Percentiles rank a stretch among this genome's conserved stretches.
These are phyloP conservation scores for Sarcophaga peregrina DNA, from an alignment of 1,140 invertebrate species.

Conservation along the genomic window DNA sequence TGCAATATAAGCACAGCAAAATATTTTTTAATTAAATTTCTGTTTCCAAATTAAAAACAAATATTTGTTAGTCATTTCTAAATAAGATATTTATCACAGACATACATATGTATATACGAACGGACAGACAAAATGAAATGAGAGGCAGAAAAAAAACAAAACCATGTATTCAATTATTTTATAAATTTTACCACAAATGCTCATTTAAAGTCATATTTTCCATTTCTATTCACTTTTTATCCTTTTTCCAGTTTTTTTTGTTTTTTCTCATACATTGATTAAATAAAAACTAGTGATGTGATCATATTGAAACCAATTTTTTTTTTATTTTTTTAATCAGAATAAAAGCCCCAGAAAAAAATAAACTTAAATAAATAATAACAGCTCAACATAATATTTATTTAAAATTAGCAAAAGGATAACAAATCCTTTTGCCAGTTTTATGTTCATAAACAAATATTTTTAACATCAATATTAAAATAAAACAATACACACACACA, in stretches of 20 bases:
- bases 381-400: neutral
- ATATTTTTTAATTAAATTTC: neutral
- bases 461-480: too few relatives aligned
- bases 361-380: neutral
- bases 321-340: too few relatives aligned
- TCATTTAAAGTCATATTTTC: neutral
- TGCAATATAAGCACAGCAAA: too few relatives aligned
- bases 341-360: too few relatives aligned
- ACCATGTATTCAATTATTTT: too few relatives aligned
- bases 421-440: neutral
- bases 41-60: neutral
- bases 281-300: too few relatives aligned
- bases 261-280: too few relatives aligned
- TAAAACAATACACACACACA: too few relatives aligned
- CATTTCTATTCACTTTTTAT: neutral
- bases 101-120: neutral
- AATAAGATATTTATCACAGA: neutral
- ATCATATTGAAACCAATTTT: too few relatives aligned
- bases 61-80: slow-evolving; percentile 2
- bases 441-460: neutral
- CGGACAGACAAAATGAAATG: neutral
- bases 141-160: neutral
- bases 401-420: slow-evolving; percentile 2
- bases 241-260: too few relatives aligned
- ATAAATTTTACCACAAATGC: neutral